Percentiles rank a stretch among this genome's conserved stretches.
Evolutionary conservation across 1,140 invertebrate genomes (phyloP).

Genomic region (Eufriesea mexicana): DNA sequence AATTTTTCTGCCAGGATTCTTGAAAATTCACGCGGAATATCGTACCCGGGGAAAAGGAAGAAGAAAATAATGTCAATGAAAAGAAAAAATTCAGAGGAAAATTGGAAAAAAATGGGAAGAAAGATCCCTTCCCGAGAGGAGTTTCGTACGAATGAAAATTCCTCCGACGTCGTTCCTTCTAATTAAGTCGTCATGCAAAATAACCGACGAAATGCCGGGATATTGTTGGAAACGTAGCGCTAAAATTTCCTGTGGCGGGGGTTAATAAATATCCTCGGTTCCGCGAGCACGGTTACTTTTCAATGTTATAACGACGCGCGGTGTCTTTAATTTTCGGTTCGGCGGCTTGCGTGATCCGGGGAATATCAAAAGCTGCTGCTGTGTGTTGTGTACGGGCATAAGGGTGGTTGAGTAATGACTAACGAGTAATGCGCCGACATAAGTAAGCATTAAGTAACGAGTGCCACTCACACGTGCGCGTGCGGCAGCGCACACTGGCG

Average conservation of each 20-base stretch:
- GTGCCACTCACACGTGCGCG: slow-evolving; percentile 57
- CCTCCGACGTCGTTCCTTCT: background rate
- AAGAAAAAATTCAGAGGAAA: too few relatives aligned
- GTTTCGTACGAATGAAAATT: background rate
- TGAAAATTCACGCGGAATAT: too few relatives aligned
- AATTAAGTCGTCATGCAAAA: slow-evolving; percentile 20
- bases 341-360: slow-evolving; percentile 19
- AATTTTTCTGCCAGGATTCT: background rate
- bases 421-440: slow-evolving; percentile 66
- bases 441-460: slow-evolving; percentile 72
- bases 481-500: background rate
- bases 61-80: too few relatives aligned
- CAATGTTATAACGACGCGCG: background rate
- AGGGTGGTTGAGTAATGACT: slow-evolving; percentile 69
- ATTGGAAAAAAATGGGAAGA: background rate
- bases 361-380: slow-evolving; percentile 42
- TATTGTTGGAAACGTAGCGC: background rate
- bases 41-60: too few relatives aligned
- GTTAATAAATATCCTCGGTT: slow-evolving; percentile 1
- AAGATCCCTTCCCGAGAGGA: too few relatives aligned
- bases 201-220: background rate
- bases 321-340: slow-evolving; percentile 24
- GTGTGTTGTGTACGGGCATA: slow-evolving; percentile 35
- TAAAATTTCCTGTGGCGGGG: background rate
- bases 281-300: background rate